Evolutionary conservation across 2,797 vertebrate species (phyloP), one percentile per base, ranked within the genome.

Genomic region (Decapterus maruadsi): DNA sequence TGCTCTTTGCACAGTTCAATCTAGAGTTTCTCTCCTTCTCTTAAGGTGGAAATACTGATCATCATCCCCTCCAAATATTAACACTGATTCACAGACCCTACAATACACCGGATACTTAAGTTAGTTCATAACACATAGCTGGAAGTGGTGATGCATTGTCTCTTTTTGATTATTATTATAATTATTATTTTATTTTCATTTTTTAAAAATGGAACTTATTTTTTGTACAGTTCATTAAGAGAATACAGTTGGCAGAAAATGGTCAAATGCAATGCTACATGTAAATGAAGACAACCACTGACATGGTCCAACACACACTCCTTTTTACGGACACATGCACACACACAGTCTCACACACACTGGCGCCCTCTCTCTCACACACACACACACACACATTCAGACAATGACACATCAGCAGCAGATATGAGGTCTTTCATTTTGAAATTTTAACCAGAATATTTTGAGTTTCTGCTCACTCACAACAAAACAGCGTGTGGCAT

Each of bases 1-100:
- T 72, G 81, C 85, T 76, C 59, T 70, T 68, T 82, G 74, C 70
- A 82, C 76, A 75, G 50, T 65, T 84, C 80, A 68, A 12, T 68
- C 72, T 48, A 29, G 81, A 69, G 56, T 71, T 80, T 90, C 74
- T 83, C 67, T 81, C 68, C 59, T 73, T 88, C 69, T 67, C 68
- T 77, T 72, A 56, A 71, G 53, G 36, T 87, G 87, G 87, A 90
- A 87, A 92, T 87, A 89, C 86, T 87, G 73, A 82, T 84, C 72
- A 68, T 82, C 73, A 73, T 65, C 68, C 82, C 75, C 73, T 73
- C 75, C 70, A 70, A 89, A 73, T 71, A 83, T 78, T 90, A 90
- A 93, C 89, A 93, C 87, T 89, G 84, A 91, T 87, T 91, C 81
- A 94, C 89, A 91, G 82, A 92, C 87, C 81, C 80, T 83, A 93